A percentile compares a stretch with the other conserved stretches of the same genome.
Evolutionary conservation across 2,113 vertebrate species (phyloP).

Genomic region (Scopus umbretta): DNA sequence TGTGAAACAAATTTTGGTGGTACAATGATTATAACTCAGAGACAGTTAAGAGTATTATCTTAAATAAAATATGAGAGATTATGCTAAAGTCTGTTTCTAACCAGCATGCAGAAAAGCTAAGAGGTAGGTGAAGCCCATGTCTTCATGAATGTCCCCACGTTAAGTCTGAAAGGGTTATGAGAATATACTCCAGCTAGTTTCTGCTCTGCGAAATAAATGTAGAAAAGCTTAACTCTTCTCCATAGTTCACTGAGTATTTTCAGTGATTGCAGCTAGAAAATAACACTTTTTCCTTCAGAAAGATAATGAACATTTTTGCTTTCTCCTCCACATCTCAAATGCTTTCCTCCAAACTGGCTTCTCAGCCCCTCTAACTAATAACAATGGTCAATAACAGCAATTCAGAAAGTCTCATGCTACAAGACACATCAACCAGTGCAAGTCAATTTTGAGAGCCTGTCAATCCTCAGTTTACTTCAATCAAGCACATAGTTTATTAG

Average conservation of each 20-base stretch:
- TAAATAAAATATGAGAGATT: not conserved
- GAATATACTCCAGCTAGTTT: not conserved
- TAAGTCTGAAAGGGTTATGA: not conserved
- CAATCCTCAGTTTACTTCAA: not conserved
- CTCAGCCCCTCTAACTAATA: not conserved
- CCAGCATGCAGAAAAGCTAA: not conserved
- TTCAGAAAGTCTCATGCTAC: not conserved
- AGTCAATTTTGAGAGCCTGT: not conserved
- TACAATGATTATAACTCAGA: not conserved
- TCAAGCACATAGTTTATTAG: slow-evolving; percentile 20
- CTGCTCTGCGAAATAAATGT: not conserved
- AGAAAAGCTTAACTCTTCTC: not conserved
- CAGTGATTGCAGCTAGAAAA: not conserved
- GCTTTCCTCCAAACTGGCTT: not conserved
- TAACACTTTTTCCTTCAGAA: not conserved
- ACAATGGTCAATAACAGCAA: not conserved
- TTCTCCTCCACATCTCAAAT: not conserved
- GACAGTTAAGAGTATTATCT: not conserved
- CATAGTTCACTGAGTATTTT: not conserved
- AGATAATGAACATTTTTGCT: not conserved
- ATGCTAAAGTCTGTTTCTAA: not conserved
- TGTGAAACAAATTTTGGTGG: not conserved
- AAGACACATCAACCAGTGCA: slow-evolving; percentile 26
- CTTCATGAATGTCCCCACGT: not conserved
- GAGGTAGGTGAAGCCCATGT: not conserved